Conservation (phyloP, 2,797 vertebrate species). For the Sebastes steindachneri region DNA sequence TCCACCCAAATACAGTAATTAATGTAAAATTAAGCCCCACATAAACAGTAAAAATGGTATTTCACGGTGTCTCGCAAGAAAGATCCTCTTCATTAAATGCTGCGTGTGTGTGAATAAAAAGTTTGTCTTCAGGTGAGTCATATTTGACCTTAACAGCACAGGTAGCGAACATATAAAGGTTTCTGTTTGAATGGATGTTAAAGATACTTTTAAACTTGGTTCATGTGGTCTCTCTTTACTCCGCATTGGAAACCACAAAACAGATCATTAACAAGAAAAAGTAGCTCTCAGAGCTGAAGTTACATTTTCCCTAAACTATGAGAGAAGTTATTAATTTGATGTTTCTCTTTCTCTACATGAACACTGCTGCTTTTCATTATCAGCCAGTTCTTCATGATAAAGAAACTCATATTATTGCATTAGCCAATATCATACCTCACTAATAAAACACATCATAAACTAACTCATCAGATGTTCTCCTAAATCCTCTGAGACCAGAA, state of each 20-base stretch:
- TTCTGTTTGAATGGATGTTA: background rate
- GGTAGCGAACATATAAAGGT: background rate
- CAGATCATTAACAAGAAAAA: background rate
- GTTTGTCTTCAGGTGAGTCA: conserved; percentile 1
- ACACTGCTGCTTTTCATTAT: background rate
- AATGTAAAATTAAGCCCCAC: conserved; percentile 53
- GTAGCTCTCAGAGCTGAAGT: background rate
- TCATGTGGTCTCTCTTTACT: background rate
- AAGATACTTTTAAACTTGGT: background rate
- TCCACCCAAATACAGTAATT: conserved; percentile 56
- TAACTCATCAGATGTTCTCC: background rate
- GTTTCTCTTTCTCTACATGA: background rate
- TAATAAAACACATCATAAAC: no score
- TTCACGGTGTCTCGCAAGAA: background rate
- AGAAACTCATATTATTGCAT: background rate
- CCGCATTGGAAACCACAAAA: no score
- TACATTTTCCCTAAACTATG: background rate
- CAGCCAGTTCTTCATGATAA: background rate
- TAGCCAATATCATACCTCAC: background rate
- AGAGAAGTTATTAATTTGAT: background rate
- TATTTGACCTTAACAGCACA: conserved; percentile 12
- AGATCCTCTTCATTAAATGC: conserved; percentile 35
- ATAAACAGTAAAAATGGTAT: conserved; percentile 23
- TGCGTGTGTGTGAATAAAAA: background rate
- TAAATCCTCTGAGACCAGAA: background rate